Base-by-base conservation (phyloP, 2,797 vertebrate species). In the Alfaro cultratus region DNA sequence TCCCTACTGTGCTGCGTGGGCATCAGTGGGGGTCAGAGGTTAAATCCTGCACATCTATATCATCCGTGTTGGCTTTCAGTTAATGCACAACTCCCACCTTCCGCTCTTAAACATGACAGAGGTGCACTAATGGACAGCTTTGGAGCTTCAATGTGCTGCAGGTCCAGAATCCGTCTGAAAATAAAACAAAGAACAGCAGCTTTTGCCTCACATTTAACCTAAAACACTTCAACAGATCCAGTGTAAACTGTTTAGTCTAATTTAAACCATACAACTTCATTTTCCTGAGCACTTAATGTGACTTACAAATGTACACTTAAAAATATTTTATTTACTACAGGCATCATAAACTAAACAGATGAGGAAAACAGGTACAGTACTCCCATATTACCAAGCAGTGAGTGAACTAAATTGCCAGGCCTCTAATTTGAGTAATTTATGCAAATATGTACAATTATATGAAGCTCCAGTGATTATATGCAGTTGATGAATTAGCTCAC, bases 61-160 rank as follows among this genome's bases (percentile, higher is more conserved):
- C 82, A 86, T 90, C 81, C 53, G 67, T 84, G 90, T 90, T 90
- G 85, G 87, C 89, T 89, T 81, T 89, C 81, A 83, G 90, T 90
- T 90, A 87, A 94, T 90, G 91, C 45, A 77, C 82, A 72, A 64
- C 89, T 89, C 87, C 88, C 87, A 92, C 90, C 84, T 86, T 73
- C 77, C 43, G 83, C 93, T 87, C 90, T 93, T 79, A 74, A 87
- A 88, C 84, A 74, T 76, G 85, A 87, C 86, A 80, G 82, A 79
- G 87, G 88, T 74, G 86, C 84, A 41, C 92, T 95, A 93, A 94
- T 93, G 93, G 93, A 93, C 87, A 46, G 75, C 85, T 73, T 81
- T 73, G 84, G 86, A 86, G 84, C 85, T 85, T 90, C 86, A 88
- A 94, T 92, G 90, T 68, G 75, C 77, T 80, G 81, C 79, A 3